These are phyloP conservation scores for Dromius quadrimaculatus DNA, from an alignment of 2,888 invertebrate genomes.

Conservation along the genomic window DNA sequence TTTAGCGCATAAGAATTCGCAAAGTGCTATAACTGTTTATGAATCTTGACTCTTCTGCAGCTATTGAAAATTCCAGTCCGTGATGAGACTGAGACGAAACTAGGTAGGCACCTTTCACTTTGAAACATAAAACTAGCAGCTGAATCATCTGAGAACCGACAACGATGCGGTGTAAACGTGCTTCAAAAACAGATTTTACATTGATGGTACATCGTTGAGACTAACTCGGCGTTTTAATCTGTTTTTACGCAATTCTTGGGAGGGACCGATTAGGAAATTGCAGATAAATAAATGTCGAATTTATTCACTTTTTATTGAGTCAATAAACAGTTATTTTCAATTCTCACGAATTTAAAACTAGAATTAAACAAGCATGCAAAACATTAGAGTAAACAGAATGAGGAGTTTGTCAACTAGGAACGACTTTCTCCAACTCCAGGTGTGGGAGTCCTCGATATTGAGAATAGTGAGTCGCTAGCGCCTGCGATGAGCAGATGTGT, in stretches of 20 bases:
- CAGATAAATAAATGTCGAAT: background rate
- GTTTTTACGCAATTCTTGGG: conserved; percentile 22
- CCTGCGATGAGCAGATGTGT: background rate
- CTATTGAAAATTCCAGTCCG: conserved; percentile 25
- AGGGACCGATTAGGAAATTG: conserved; percentile 18
- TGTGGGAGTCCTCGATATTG: background rate
- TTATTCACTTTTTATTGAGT: too few species aligned
- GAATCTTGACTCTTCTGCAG: background rate
- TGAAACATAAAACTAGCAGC: conserved; percentile 41
- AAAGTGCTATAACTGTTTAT: conserved; percentile 23
- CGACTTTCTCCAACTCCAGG: background rate
- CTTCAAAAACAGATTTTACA: conserved; percentile 8
- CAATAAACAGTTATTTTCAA: background rate
- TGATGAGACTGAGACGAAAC: conserved; percentile 23
- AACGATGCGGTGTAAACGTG: conserved; percentile 10
- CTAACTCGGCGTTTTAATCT: conserved; percentile 22
- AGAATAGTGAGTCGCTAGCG: background rate
- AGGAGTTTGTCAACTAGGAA: background rate
- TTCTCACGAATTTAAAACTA: background rate
- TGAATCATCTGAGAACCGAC: conserved; percentile 40
- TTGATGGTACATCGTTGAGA: conserved; percentile 1
- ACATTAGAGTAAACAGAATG: conserved; percentile 1
- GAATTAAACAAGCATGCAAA: conserved; percentile 9
- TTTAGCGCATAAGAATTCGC: too few species aligned
- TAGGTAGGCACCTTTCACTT: conserved; percentile 40